A percentile compares a stretch with the other conserved stretches of the same genome.
phyloP scores from a whole-genome alignment of 2,113 vertebrate genomes.

The Malurus elegans region DNA sequence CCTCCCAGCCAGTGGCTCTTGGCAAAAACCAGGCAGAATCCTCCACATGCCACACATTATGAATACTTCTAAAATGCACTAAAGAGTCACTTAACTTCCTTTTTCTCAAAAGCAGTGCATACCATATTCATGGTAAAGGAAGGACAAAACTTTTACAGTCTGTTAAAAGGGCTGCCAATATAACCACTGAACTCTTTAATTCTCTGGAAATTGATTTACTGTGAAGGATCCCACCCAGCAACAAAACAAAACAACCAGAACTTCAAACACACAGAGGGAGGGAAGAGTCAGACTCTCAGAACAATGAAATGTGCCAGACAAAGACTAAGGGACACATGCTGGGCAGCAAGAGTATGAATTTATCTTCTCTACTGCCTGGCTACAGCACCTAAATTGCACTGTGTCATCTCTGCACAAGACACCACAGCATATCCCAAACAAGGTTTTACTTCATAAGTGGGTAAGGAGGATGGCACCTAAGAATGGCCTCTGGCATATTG shows the following conservation, averaged over 20 bases:
- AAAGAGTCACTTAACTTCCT: not conserved
- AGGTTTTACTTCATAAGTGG: not conserved
- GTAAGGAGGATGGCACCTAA: not conserved
- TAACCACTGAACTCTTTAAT: slow-evolving; percentile 47
- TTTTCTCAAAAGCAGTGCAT: not conserved
- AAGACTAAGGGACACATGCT: not conserved
- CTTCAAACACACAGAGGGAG: not conserved
- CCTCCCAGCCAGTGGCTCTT: not conserved
- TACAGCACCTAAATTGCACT: not conserved
- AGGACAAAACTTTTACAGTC: not conserved
- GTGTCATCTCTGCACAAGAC: not conserved
- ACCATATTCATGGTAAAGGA: not conserved
- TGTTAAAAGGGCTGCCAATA: not conserved
- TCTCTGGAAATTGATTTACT: slow-evolving; percentile 2
- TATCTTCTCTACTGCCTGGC: not conserved
- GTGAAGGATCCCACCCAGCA: slow-evolving; percentile 65
- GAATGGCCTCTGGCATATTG: not conserved
- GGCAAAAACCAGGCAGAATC: not conserved
- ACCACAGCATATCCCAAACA: not conserved
- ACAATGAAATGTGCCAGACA: not conserved
- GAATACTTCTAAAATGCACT: not conserved
- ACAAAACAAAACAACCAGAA: slow-evolving; percentile 64
- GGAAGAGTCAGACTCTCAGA: not conserved
- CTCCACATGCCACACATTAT: not conserved
- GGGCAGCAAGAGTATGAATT: not conserved